These are phyloP conservation scores for Erythrocercus mccallii DNA, from an alignment of 2,113 vertebrate species.

Conservation along the genomic window DNA sequence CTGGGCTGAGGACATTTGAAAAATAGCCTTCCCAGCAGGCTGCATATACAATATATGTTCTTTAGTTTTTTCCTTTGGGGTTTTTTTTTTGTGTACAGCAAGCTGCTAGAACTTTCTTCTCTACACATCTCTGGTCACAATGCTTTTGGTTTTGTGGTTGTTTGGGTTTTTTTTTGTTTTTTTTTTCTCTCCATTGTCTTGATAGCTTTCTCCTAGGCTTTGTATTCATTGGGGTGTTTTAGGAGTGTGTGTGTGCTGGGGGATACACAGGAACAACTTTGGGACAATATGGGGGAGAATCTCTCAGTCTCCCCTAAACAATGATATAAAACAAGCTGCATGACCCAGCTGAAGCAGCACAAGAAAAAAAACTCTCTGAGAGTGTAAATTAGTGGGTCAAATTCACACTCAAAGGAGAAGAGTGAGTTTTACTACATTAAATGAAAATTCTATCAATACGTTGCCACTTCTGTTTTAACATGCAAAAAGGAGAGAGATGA, in stretches of 20 bases:
- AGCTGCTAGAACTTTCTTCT: neutral
- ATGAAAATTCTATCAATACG: neutral
- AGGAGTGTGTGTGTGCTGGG: neutral
- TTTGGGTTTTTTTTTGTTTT: too few relatives aligned
- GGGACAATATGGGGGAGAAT: neutral
- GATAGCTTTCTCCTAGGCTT: neutral
- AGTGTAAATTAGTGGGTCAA: neutral
- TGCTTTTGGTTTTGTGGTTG: neutral
- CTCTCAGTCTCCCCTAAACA: neutral
- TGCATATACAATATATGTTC: neutral
- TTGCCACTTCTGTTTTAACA: neutral
- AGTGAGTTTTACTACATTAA: neutral
- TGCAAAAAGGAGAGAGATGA: neutral
- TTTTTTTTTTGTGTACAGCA: neutral
- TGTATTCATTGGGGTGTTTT: neutral
- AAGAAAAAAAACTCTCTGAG: neutral
- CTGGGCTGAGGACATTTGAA: conserved; percentile 44
- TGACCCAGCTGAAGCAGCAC: neutral
- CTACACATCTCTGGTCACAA: neutral
- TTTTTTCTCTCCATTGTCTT: neutral
- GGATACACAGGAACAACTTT: neutral
- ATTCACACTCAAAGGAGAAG: neutral
- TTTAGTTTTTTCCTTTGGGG: neutral
- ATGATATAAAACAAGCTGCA: neutral
- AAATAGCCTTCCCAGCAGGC: conserved; percentile 59